These are phyloP conservation scores for Agrochola circellaris DNA, from an alignment of 2,888 invertebrate genomes.

Conservation along the genomic window DNA sequence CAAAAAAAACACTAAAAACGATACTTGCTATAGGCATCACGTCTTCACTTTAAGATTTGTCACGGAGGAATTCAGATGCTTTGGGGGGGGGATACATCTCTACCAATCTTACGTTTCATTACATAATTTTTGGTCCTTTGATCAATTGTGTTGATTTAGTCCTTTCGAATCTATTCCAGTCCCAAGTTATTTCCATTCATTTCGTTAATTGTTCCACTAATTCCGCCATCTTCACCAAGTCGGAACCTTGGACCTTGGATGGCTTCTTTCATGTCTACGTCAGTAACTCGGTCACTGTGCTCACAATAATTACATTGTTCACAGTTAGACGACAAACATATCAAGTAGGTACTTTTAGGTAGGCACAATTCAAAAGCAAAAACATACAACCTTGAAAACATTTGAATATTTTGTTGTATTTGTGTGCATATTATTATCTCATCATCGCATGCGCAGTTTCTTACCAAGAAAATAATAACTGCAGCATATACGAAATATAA, in stretches of 20 bases:
- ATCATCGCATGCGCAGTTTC: conserved; percentile 7
- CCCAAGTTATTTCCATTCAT: too few relatives aligned
- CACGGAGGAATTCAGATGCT: too few relatives aligned
- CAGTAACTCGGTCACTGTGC: neutral
- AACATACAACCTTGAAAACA: conserved; percentile 13
- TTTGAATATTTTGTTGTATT: conserved; percentile 6
- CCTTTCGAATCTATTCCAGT: too few relatives aligned
- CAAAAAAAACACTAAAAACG: too few relatives aligned
- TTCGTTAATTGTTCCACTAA: neutral
- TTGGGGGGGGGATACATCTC: too few relatives aligned
- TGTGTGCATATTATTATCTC: conserved; percentile 5
- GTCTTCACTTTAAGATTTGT: too few relatives aligned
- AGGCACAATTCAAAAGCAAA: neutral
- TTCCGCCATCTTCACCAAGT: neutral
- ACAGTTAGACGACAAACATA: neutral
- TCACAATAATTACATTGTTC: neutral
- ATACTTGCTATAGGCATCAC: too few relatives aligned
- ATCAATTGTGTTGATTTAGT: neutral
- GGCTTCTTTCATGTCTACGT: neutral
- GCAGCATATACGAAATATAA: neutral
- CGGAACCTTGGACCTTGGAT: neutral
- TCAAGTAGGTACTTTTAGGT: neutral
- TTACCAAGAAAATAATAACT: neutral
- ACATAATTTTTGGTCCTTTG: neutral
- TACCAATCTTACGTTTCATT: too few relatives aligned